Conservation (phyloP, 2,113 vertebrate genomes). For the Glaucomys volans region DNA sequence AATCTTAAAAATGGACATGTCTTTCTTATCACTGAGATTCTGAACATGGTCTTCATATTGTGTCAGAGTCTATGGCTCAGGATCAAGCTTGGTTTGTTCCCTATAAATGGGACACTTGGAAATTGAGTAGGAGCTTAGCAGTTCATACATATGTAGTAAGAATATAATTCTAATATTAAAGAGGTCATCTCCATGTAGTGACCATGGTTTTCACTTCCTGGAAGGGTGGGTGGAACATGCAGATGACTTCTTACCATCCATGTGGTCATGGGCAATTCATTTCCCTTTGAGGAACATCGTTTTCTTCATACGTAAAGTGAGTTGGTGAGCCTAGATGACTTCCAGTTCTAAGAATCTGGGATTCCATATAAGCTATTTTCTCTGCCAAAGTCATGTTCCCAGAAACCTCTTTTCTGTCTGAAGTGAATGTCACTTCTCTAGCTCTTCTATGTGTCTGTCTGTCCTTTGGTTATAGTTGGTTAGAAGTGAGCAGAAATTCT, state of each 20-base stretch:
- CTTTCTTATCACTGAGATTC: not conserved
- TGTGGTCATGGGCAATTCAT: not conserved
- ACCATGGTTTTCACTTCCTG: not conserved
- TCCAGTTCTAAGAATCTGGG: not conserved
- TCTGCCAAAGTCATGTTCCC: not conserved
- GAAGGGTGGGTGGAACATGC: not conserved
- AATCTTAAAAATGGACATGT: not conserved
- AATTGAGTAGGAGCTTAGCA: not conserved
- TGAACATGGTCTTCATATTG: not conserved
- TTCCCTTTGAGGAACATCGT: not conserved
- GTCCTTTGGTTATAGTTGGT: not conserved
- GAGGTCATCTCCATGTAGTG: not conserved
- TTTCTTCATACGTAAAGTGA: conserved; percentile 34
- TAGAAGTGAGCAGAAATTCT: conserved; percentile 44
- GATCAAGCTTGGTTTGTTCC: not conserved
- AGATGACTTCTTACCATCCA: not conserved
- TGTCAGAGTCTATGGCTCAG: not conserved
- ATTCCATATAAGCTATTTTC: not conserved
- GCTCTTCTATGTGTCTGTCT: not conserved
- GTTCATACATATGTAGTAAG: not conserved
- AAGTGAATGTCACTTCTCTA: not conserved
- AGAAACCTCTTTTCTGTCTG: not conserved
- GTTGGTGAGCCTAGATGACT: not conserved
- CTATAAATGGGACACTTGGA: not conserved
- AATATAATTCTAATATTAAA: not conserved